These are phyloP conservation scores for Erannis defoliaria DNA, from an alignment of 2,888 invertebrate species.

Conservation along the genomic window DNA sequence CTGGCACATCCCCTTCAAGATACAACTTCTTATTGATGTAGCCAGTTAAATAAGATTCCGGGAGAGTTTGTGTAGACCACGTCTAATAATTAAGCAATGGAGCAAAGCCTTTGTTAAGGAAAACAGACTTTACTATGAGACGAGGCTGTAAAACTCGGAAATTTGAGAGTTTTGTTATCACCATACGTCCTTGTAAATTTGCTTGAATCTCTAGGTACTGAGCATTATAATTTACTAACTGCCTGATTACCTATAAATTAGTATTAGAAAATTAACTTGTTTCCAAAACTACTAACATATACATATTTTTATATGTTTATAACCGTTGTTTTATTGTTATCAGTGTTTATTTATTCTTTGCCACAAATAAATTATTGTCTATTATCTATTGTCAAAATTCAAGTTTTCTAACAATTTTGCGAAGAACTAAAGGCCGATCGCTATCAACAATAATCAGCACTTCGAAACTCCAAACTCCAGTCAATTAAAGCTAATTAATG, in stretches of 20 bases:
- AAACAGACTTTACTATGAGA: neutral
- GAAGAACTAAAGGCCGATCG: constrained; percentile 5
- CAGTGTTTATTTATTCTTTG: too few relatives aligned
- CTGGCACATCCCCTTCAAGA: too few relatives aligned
- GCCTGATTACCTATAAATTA: too few relatives aligned
- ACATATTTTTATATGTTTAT: neutral
- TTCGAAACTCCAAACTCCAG: constrained; percentile 10
- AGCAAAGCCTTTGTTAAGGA: neutral
- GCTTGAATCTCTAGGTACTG: too few relatives aligned
- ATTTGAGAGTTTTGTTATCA: too few relatives aligned
- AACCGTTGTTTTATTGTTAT: too few relatives aligned
- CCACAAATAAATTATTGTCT: too few relatives aligned
- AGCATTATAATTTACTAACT: too few relatives aligned
- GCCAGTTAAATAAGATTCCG: constrained; percentile 2
- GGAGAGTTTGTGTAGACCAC: neutral
- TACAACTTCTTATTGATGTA: constrained; percentile 9
- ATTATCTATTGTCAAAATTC: neutral
- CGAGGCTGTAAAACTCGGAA: neutral
- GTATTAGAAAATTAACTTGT: too few relatives aligned
- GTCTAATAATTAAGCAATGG: neutral
- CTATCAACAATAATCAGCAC: constrained; percentile 16
- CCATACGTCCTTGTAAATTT: too few relatives aligned
- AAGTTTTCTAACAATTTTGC: neutral
- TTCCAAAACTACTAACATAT: neutral
- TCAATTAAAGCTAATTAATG: constrained; percentile 16